A percentile compares a stretch with the other conserved stretches of the same genome.
These are phyloP conservation scores for Cygnus olor DNA, from an alignment of 2,797 vertebrate species.

Conservation along the genomic window DNA sequence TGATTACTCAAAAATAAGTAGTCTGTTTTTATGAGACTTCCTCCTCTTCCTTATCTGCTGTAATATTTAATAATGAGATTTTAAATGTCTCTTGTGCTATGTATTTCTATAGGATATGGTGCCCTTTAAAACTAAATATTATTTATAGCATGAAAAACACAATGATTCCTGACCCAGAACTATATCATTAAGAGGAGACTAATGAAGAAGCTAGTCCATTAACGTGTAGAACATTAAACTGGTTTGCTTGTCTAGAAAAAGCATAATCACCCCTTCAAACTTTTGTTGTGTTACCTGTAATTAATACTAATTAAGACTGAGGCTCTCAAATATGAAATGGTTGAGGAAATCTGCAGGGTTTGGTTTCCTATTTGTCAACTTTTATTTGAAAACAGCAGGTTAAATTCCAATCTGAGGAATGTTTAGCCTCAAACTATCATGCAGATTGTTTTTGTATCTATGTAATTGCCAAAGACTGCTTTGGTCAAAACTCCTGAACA, in stretches of 20 bases:
- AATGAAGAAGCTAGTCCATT: conserved; percentile 10
- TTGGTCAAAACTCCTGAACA: conserved; percentile 81
- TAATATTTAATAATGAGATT: conserved; percentile 27
- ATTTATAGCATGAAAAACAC: conserved; percentile 33
- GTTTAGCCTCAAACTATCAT: conserved; percentile 80
- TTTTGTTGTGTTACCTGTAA: conserved; percentile 68
- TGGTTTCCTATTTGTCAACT: conserved; percentile 79
- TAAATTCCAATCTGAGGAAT: conserved; percentile 75
- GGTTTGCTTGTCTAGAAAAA: conserved; percentile 64
- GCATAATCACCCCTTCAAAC: conserved; percentile 58
- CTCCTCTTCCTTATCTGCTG: not conserved
- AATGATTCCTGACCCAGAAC: conserved; percentile 12
- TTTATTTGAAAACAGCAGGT: conserved; percentile 83
- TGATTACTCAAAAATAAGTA: not conserved
- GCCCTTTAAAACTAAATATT: conserved; percentile 34
- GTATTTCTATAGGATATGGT: not conserved
- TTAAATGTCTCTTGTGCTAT: conserved; percentile 1
- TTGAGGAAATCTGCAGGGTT: conserved; percentile 74
- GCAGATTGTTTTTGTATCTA: conserved; percentile 78
- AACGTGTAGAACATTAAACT: conserved; percentile 37
- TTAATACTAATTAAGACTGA: conserved; percentile 80
- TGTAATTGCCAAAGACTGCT: conserved; percentile 79
- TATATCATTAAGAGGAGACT: conserved; percentile 2
- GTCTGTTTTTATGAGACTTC: not conserved
- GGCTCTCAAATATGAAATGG: conserved; percentile 68